Conservation (phyloP, 2,888 invertebrate species). For the Cordilura impudica region DNA sequence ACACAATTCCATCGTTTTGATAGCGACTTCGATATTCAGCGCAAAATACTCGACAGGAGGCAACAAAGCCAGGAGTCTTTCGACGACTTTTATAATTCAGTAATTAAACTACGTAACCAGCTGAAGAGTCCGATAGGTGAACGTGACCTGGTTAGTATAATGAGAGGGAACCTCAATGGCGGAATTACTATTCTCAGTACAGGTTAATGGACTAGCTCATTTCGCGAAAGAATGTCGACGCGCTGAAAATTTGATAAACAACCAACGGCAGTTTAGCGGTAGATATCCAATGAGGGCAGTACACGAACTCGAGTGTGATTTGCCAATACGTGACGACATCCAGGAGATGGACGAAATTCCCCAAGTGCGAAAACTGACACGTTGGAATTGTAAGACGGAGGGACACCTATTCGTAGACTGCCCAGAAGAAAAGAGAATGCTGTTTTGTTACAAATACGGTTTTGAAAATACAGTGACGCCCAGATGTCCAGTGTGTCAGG, state of each 20-base stretch:
- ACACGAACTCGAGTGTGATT: neutral
- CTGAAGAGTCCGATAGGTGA: too few relatives aligned
- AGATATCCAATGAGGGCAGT: neutral
- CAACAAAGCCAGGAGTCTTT: neutral
- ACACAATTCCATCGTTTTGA: too few relatives aligned
- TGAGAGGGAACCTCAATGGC: too few relatives aligned
- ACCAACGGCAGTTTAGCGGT: neutral
- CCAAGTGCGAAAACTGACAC: neutral
- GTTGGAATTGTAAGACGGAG: neutral
- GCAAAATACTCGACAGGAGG: neutral
- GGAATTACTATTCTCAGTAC: too few relatives aligned
- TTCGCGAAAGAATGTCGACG: too few relatives aligned
- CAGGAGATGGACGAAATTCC: neutral
- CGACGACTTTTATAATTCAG: neutral
- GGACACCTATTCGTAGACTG: too few relatives aligned
- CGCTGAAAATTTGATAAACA: too few relatives aligned
- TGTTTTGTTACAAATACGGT: slow-evolving; percentile 4
- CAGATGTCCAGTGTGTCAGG: too few relatives aligned
- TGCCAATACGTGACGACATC: too few relatives aligned
- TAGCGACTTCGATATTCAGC: neutral
- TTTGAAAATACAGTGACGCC: neutral
- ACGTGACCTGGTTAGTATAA: too few relatives aligned
- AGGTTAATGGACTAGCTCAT: too few relatives aligned
- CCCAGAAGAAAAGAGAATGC: neutral
- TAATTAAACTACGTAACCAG: neutral